Base-by-base conservation (phyloP, 1,140 invertebrate species). In the Drosophila kepulauana region DNA sequence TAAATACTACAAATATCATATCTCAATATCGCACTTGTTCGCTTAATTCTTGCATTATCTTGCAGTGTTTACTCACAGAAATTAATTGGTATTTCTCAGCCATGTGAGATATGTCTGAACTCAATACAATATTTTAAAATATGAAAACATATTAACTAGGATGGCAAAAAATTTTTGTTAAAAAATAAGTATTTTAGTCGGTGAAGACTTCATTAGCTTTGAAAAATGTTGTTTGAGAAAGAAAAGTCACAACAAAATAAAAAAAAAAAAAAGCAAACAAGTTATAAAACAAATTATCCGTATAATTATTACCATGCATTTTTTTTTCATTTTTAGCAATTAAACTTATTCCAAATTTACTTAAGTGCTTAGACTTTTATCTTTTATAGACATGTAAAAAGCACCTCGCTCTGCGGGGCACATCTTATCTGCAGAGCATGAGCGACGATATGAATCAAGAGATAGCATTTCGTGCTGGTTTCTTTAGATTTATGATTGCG, bases 401-500 rank as follows among this genome's bases (percentile, higher is more conserved):
- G 35, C 20, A 11, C 10, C 16, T 2, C 48, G 16, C 10, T 64
- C 46, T 62, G 10, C 38, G 11, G 25, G 3, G 7, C 7, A 8
- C 3, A 15, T 13, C 52, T 51, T 66, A 72, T 66, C 69, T 51
- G 25, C 0, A 7, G 11, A 7, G 41, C 59, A 67, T 13, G 5
- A 28, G 11, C 25, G 49, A 52, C 25, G 25, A n/a, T 4, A 13
- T 4, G 41, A 43, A 13, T 43, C 11, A 43, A 45, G 33, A 43
- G 46, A 46, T 48, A 59, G 20, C 33, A 45, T 52, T 61, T 51
- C 46, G 62, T 59, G 16, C 52, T 46, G 20, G n/a, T 51, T 71
- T 59, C 52, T 64, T 61, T 52, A 61, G 56, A 72, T 72, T 76
- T 76, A 76, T n/a, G 68, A 72, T 64, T 65, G 52, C 45, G n/a